Percentiles rank a stretch among this genome's conserved stretches.
phyloP scores from a whole-genome alignment of 2,888 invertebrate genomes.

The Blastobasis adustella region DNA sequence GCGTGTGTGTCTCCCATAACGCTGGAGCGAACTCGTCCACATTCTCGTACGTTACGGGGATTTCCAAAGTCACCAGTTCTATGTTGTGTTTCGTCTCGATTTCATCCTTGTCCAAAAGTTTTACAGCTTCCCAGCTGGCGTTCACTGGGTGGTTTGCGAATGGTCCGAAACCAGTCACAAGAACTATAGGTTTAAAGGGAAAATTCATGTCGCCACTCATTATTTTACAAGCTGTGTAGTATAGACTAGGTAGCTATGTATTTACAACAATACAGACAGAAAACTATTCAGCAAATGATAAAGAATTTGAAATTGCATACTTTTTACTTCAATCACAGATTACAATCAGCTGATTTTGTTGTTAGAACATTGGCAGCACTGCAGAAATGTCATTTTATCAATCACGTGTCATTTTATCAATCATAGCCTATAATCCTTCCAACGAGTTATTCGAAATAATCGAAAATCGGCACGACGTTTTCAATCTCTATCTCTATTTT shows the following conservation, averaged over 20 bases:
- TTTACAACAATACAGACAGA: neutral
- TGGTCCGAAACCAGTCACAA: slow-evolving; percentile 88
- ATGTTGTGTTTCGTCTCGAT: slow-evolving; percentile 62
- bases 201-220: slow-evolving; percentile 29
- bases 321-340: slow-evolving; percentile 5
- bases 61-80: slow-evolving; percentile 70
- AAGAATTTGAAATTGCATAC: too few relatives aligned
- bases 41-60: slow-evolving; percentile 79
- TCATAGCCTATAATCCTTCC: too few relatives aligned
- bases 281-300: too few relatives aligned
- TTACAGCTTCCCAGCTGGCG: slow-evolving; percentile 89
- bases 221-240: neutral
- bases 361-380: slow-evolving; percentile 24
- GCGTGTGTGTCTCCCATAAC: slow-evolving; percentile 78
- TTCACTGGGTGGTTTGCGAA: slow-evolving; percentile 82
- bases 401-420: neutral
- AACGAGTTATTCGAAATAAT: too few relatives aligned
- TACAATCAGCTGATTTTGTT: slow-evolving; percentile 38
- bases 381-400: neutral
- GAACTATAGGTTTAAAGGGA: slow-evolving; percentile 48
- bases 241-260: neutral
- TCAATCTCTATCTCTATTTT: slow-evolving; percentile 2
- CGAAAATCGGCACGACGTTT: too few relatives aligned
- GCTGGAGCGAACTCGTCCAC: slow-evolving; percentile 75
- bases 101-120: slow-evolving; percentile 71